These are phyloP conservation scores for Drosophila prostipennis DNA, from an alignment of 2,888 invertebrate genomes.

Conservation along the genomic window DNA sequence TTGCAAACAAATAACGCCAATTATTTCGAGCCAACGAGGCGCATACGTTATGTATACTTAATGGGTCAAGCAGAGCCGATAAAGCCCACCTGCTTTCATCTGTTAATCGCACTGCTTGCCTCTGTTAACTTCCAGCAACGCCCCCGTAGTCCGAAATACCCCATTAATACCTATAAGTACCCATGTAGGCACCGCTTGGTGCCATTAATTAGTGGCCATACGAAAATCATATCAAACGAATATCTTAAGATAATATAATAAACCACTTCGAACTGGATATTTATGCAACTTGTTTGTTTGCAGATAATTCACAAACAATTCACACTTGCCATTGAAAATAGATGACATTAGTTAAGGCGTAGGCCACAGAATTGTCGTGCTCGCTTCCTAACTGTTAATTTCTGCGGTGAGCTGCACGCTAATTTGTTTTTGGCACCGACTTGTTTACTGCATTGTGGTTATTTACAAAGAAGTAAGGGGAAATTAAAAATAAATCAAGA, in stretches of 20 bases:
- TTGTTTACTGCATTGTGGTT: slow-evolving; percentile 20
- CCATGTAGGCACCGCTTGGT: not conserved
- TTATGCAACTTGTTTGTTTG: slow-evolving; percentile 30
- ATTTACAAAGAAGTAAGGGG: not conserved
- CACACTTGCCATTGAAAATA: slow-evolving; percentile 23
- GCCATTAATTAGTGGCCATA: slow-evolving; percentile 22
- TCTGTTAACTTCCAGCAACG: slow-evolving; percentile 24
- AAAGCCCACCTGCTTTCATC: not conserved
- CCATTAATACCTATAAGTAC: not conserved
- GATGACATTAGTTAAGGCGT: slow-evolving; percentile 12
- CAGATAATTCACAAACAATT: slow-evolving; percentile 25
- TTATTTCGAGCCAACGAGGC: slow-evolving; percentile 11
- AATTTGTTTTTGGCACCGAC: slow-evolving; percentile 21
- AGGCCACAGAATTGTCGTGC: slow-evolving; percentile 12
- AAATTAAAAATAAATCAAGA: not conserved
- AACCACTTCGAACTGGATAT: slow-evolving; percentile 31
- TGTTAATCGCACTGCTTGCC: slow-evolving; percentile 26
- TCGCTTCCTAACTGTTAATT: slow-evolving; percentile 16
- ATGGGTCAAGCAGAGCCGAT: slow-evolving; percentile 1
- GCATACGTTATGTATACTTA: slow-evolving; percentile 14
- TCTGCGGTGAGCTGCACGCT: slow-evolving; percentile 17
- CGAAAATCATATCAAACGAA: slow-evolving; percentile 21
- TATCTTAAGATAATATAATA: slow-evolving; percentile 9
- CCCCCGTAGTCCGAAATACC: not conserved
- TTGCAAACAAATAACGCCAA: slow-evolving; percentile 19